phyloP scores from a whole-genome alignment of 2,113 vertebrate genomes.

The Pitta sordida region DNA sequence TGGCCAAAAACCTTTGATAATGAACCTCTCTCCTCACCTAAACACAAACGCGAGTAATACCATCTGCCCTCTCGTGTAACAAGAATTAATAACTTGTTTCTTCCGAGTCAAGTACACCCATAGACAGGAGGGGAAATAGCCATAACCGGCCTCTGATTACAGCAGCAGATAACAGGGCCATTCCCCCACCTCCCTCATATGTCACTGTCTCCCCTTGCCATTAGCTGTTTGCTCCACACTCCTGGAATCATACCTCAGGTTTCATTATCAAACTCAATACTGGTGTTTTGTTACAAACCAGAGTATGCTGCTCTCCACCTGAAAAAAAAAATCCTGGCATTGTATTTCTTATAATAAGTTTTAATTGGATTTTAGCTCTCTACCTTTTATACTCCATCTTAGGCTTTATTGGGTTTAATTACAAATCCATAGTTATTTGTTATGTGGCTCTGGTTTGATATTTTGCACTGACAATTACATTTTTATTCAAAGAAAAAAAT shows the following conservation, averaged over 20 bases:
- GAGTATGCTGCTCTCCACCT: neutral
- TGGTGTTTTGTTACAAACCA: neutral
- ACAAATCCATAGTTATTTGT: conserved; percentile 72
- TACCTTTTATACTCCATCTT: conserved; percentile 57
- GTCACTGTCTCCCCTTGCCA: neutral
- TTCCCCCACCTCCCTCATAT: neutral
- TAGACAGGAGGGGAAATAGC: neutral
- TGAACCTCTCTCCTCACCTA: neutral
- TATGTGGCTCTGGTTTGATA: conserved; percentile 67
- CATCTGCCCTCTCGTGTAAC: neutral
- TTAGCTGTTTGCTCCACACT: neutral
- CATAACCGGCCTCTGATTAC: neutral
- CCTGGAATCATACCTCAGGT: neutral
- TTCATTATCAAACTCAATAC: conserved; percentile 26
- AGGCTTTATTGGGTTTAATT: conserved; percentile 70
- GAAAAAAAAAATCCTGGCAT: conserved; percentile 12
- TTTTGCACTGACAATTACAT: conserved; percentile 71
- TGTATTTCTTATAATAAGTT: conserved; percentile 62
- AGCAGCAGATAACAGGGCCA: neutral
- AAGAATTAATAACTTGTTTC: neutral
- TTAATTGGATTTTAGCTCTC: conserved; percentile 71
- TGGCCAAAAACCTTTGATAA: neutral
- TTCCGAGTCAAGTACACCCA: neutral
- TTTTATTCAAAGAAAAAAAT: conserved; percentile 72
- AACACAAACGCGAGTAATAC: neutral